Percentiles rank a stretch among this genome's conserved stretches.
phyloP scores from a whole-genome alignment of 64 coral and sea anemone species.

The Orbicella faveolata region DNA sequence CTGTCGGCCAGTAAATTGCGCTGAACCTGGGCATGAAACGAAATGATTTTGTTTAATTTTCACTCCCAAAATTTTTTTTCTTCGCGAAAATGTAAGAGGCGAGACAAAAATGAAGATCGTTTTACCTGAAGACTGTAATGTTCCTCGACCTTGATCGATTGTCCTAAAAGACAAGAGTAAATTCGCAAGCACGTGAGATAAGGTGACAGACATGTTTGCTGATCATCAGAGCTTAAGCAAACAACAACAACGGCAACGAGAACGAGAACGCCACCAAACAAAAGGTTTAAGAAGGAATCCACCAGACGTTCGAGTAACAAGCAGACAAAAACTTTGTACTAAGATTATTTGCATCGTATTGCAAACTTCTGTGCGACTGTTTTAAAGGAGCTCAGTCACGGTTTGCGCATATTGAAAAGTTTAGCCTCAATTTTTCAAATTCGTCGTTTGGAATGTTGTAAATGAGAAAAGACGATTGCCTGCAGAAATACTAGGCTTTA shows the following conservation, averaged over 20 bases:
- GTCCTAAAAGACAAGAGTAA: background rate
- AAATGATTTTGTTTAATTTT: background rate
- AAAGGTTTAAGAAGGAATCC: no score
- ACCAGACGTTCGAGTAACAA: no score
- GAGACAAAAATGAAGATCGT: background rate
- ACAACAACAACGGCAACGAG: background rate
- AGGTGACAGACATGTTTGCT: background rate
- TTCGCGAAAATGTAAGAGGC: background rate
- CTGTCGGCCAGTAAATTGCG: constrained; percentile 25
- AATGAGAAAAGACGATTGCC: no score
- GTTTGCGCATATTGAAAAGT: no score
- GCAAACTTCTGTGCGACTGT: no score
- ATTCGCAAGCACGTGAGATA: background rate
- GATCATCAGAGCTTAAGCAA: background rate
- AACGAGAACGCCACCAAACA: background rate
- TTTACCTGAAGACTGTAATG: constrained; percentile 4
- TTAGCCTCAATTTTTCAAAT: no score
- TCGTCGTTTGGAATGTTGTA: no score
- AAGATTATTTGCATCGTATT: no score
- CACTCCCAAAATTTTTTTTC: background rate
- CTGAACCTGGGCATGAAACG: background rate
- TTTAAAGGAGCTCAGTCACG: no score
- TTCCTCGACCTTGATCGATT: background rate
- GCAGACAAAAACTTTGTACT: no score
- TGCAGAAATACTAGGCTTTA: no score